phyloP scores from a whole-genome alignment of 2,113 vertebrate genomes.

The Lagopus muta region DNA sequence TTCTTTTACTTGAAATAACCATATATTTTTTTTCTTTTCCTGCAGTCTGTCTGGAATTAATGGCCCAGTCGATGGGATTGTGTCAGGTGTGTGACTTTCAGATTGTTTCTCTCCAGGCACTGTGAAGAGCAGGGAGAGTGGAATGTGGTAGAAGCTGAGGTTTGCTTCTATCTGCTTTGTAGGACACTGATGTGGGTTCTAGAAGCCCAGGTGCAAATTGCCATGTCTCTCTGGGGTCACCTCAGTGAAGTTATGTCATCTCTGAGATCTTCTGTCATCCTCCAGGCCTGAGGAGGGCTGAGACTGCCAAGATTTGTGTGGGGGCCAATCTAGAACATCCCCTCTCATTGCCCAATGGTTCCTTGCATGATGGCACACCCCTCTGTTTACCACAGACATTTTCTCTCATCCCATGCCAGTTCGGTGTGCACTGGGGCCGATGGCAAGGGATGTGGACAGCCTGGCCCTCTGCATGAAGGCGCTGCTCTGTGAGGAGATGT shows the following conservation, averaged over 20 bases:
- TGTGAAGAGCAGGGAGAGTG: background rate
- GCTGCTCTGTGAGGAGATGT: constrained; percentile 89
- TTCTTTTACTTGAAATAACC: background rate
- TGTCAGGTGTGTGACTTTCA: constrained; percentile 34
- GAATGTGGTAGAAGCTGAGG: background rate
- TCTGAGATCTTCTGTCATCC: background rate
- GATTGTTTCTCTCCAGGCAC: background rate
- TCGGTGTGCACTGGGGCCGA: constrained; percentile 76
- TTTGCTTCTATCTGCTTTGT: background rate
- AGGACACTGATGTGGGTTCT: background rate
- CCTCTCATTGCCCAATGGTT: background rate
- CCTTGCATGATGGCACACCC: background rate
- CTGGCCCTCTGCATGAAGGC: constrained; percentile 90
- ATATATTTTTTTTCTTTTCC: background rate
- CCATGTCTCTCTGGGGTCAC: background rate
- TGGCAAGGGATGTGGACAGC: constrained; percentile 89
- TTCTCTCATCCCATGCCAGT: constrained; percentile 65
- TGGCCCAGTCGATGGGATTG: background rate
- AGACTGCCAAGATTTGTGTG: background rate
- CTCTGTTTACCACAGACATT: rapidly evolving
- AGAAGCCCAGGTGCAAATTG: background rate
- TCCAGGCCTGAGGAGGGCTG: background rate
- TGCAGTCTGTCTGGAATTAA: constrained; percentile 32
- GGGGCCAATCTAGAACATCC: background rate
- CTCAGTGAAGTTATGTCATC: background rate